phyloP scores from a whole-genome alignment of 1,140 invertebrate genomes.

The Drosophila ohnishii region DNA sequence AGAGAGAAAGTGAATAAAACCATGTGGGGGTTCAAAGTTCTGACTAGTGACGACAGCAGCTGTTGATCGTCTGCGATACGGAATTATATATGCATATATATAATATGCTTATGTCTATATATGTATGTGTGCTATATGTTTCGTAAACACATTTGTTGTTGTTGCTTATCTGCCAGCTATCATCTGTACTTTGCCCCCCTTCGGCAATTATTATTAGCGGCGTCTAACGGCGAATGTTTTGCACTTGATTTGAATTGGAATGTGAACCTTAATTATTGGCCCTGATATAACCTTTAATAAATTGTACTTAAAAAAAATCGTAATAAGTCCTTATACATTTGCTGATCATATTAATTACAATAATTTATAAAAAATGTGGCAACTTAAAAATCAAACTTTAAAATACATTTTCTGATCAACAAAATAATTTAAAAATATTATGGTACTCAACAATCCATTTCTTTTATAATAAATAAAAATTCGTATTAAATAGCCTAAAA shows the following conservation, averaged over 20 bases:
- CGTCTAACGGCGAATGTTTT: conserved; percentile 22
- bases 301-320: not conserved
- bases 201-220: conserved; percentile 38
- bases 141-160: conserved; percentile 31
- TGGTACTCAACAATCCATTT: too few species aligned
- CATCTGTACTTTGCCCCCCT: conserved; percentile 68
- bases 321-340: not conserved
- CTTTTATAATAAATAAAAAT: too few species aligned
- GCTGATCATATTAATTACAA: too few species aligned
- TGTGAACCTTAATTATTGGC: conserved; percentile 12
- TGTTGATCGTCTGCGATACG: conserved; percentile 36
- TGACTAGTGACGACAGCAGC: conserved; percentile 43
- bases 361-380: too few species aligned
- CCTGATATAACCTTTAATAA: conserved; percentile 1
- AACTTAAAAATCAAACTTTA: too few species aligned
- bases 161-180: conserved; percentile 33
- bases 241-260: conserved; percentile 41
- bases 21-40: conserved; percentile 37
- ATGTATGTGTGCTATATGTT: conserved; percentile 12
- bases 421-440: too few species aligned
- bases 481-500: not conserved
- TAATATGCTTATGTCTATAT: not conserved
- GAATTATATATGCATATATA: not conserved
- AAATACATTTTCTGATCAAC: not conserved
- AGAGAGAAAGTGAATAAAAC: conserved; percentile 30